Percentiles rank a stretch among this genome's conserved stretches.
phyloP scores from a whole-genome alignment of 2,888 invertebrate genomes.

The Agrotis exclamationis region DNA sequence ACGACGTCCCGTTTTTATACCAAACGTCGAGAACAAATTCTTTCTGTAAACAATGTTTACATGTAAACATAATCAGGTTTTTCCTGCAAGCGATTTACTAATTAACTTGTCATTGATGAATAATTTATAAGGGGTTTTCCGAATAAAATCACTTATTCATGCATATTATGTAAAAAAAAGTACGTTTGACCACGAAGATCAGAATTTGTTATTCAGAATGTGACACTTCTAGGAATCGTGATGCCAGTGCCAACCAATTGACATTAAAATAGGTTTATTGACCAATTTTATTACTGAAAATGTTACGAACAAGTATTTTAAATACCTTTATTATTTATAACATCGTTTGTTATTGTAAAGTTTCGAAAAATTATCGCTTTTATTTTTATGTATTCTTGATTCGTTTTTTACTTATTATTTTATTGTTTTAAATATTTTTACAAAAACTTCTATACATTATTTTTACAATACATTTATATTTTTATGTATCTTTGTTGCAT shows the following conservation, averaged over 20 bases:
- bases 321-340: not conserved
- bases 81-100: constrained; percentile 11
- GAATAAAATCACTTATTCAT: constrained; percentile 18
- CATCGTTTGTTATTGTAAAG: not conserved
- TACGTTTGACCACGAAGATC: constrained; percentile 14
- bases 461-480: too few species aligned
- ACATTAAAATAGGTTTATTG: constrained; percentile 24
- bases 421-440: too few species aligned
- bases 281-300: constrained; percentile 12
- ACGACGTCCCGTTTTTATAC: constrained; percentile 32
- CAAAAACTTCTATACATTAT: too few species aligned
- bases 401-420: too few species aligned
- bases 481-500: not conserved
- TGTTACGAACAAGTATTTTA: not conserved
- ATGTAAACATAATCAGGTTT: constrained; percentile 27
- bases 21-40: constrained; percentile 20
- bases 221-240: constrained; percentile 8
- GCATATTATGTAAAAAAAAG: constrained; percentile 14
- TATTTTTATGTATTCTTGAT: not conserved
- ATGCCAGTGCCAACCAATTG: not conserved
- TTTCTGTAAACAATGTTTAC: constrained; percentile 27
- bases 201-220: constrained; percentile 3
- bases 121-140: constrained; percentile 41
- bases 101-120: constrained; percentile 33
- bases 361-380: not conserved